Evolutionary conservation across 2,888 invertebrate genomes (phyloP), one percentile per base, ranked within the genome.

Genomic region (Helicoverpa assulta): DNA sequence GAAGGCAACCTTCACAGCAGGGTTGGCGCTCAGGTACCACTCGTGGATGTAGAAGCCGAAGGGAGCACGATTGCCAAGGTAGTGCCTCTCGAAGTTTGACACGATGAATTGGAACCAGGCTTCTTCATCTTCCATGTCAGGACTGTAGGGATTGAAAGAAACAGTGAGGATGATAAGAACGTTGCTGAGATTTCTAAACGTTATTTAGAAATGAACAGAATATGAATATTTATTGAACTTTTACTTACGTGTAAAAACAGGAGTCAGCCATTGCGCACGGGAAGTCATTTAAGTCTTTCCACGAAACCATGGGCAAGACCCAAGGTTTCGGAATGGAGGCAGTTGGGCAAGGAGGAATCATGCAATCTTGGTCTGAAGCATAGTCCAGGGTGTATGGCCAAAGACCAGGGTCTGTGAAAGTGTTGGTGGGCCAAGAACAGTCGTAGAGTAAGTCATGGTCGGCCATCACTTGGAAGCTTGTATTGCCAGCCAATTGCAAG

Each of bases 331-430:
- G 96, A 81, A 96, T 93, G 0, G 96, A 91, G 0, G 96, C 95
- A 1, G 89, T 91, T 0, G 97, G 97, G 84, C 97, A 97, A 0
- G 95, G 94, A 0, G 91, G 93, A 16, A 96, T 92, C 8, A 90
- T 82, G 68, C 97, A 97, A 69, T 96, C 96, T 86, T 97, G 96
- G 18, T 76, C 94, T 0, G 96, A 95, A 0, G 88, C 86, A 78
- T 96, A 97, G 84, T 98, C 96, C 65, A 97, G 87, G 0, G 97
- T 97, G 88, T 97, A 98, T 0, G 98, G 98, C 96, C 97, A 97
- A 0, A 97, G 86, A 19, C 96, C 96, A 37, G 95, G 95, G 64
- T 92, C 78, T 0, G 88, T 84, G 69, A 83, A 86, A 0, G 78
- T 78, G 21, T 90, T 88, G 0, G 97, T 96, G 0, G 97, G 95